These are phyloP conservation scores for Tetragnatha versicolor DNA, from an alignment of 1,140 invertebrate genomes.

Conservation along the genomic window DNA sequence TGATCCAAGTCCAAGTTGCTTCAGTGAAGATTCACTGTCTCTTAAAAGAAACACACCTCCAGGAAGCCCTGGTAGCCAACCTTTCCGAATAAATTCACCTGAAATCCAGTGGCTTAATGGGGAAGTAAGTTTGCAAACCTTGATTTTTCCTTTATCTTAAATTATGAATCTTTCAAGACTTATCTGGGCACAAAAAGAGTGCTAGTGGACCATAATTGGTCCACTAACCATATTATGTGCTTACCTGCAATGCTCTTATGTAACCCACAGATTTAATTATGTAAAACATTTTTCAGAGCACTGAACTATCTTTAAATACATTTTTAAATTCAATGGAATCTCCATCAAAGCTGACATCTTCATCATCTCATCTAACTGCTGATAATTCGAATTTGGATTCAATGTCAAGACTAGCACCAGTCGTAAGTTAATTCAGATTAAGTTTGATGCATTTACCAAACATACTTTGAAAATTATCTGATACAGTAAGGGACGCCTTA, in stretches of 20 bases:
- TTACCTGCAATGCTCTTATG: too few species aligned
- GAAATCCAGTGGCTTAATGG: constrained; percentile 54
- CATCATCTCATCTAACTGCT: constrained; percentile 29
- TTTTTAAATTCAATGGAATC: constrained; percentile 56
- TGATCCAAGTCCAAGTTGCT: neutral
- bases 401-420: constrained; percentile 54
- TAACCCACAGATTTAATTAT: too few species aligned
- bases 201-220: too few species aligned
- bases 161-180: too few species aligned
- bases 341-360: constrained; percentile 49
- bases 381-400: constrained; percentile 53
- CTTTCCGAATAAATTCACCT: constrained; percentile 45
- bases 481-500: neutral
- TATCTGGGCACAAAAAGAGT: too few species aligned
- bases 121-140: constrained; percentile 21
- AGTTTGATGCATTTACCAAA: neutral
- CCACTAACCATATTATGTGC: too few species aligned
- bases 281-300: constrained; percentile 54
- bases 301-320: constrained; percentile 55
- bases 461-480: neutral
- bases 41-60: constrained; percentile 24
- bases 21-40: neutral
- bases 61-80: constrained; percentile 30
- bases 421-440: constrained; percentile 55
- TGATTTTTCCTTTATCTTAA: too few species aligned